Evolutionary conservation across 2,797 vertebrate genomes (phyloP).

Genomic region (Lophotriccus pileatus): DNA sequence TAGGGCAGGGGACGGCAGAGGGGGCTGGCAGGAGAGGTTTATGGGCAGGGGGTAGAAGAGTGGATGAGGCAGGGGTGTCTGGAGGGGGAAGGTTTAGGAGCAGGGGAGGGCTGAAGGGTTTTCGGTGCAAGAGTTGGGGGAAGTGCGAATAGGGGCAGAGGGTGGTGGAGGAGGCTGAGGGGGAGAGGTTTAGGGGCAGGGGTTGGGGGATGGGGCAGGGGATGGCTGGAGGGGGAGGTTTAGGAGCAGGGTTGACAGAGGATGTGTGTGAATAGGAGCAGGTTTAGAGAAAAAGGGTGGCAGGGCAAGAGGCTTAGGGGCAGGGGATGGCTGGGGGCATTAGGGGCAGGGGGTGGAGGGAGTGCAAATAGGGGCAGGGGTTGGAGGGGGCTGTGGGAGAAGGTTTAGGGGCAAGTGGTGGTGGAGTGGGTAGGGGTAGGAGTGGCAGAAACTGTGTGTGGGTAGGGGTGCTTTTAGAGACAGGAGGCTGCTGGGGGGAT

Average conservation of each 20-base stretch:
- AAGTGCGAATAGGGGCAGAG: too few relatives aligned
- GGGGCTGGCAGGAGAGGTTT: neutral
- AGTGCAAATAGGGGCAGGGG: neutral
- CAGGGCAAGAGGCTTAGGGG: neutral
- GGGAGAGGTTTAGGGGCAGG: too few relatives aligned
- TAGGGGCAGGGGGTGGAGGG: neutral
- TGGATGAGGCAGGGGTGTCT: neutral
- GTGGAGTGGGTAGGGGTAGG: neutral
- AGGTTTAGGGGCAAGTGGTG: neutral
- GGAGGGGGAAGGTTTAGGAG: neutral
- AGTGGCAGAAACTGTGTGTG: too few relatives aligned
- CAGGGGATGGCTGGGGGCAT: too few relatives aligned
- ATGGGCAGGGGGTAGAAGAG: too few relatives aligned
- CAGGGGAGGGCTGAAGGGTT: neutral
- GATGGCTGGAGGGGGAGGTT: neutral
- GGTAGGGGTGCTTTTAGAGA: neutral
- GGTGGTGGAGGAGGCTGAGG: too few relatives aligned
- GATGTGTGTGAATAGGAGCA: neutral
- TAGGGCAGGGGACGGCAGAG: neutral
- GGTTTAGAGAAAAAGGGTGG: neutral
- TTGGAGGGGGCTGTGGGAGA: too few relatives aligned
- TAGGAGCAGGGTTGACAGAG: neutral
- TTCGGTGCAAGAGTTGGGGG: neutral
- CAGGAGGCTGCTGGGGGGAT: too few relatives aligned
- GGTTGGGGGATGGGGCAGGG: too few relatives aligned